Base-by-base conservation (phyloP, 1,140 invertebrate species). In the Sycophaga agraensis region DNA sequence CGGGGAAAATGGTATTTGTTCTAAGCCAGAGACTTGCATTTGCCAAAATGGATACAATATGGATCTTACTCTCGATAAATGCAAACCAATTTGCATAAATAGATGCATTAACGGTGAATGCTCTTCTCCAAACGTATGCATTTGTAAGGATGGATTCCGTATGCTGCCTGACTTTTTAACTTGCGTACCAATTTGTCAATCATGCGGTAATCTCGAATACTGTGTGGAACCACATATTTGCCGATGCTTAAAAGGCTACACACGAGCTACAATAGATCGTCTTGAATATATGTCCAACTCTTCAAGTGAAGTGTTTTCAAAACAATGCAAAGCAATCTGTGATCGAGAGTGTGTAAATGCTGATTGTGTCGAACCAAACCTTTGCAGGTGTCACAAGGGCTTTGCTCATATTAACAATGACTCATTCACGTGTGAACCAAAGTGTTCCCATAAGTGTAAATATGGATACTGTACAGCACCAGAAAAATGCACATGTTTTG, bases 71-170 rank as follows among this genome's bases (percentile, higher is more conserved):
- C 0, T 59, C 0, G 21, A 46, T 7, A 1, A 57, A n/a, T 66
- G 67, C 42, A n/a, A 50, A 11, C 67, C 65, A 1, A 28, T 60
- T 12, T 68, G 67, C 22, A 4, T n/a, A 0, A 0, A 11, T 0
- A 37, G 17, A 4, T 68, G 67, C 43, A 12, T 50, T 0, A 64
- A 75, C 35, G 19, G 63, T 60, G 43, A 34, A 7, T 81, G 79
- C 56, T 39, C 24, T 8, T 43, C 19, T 3, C 73, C 73, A 2
- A 58, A 73, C 21, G 28, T 51, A 5, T 82, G 80, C 50, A 12
- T 14, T 0, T 78, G 75, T 40, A 50, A 73, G 0, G 21, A 39
- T 0, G 74, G 70, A 0, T 76, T 78, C 50, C 53, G 67, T 11
- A 24, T 11, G 43, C 14, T 11, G n/a, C 2, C 17, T 6, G 1